Evolutionary conservation across 2,797 vertebrate species (phyloP).

Genomic region (Dallia pectoralis): DNA sequence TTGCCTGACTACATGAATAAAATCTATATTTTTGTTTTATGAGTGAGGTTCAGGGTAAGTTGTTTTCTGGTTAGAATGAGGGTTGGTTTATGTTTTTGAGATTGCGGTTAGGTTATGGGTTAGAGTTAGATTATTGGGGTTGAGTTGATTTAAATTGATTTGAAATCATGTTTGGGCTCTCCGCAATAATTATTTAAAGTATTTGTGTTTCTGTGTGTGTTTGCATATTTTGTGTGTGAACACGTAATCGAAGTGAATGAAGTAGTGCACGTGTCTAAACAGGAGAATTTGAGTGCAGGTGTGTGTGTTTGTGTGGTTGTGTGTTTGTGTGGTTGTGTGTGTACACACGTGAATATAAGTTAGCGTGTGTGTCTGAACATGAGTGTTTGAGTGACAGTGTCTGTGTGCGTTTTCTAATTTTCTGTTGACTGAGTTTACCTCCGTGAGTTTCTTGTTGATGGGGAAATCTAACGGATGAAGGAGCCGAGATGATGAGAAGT

Average conservation of each 20-base stretch:
- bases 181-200: background rate
- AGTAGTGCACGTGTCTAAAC: background rate
- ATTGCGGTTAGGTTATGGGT: too few species aligned
- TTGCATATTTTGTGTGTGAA: background rate
- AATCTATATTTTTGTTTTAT: too few species aligned
- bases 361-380: background rate
- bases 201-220: background rate
- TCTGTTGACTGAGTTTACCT: slow-evolving; percentile 2
- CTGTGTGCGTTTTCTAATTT: background rate
- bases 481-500: background rate
- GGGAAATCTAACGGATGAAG: background rate
- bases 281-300: background rate
- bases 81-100: background rate
- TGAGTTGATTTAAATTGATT: too few species aligned
- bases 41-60: too few species aligned
- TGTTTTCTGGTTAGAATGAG: too few species aligned
- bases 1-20: too few species aligned
- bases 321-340: slow-evolving; percentile 13
- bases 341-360: slow-evolving; percentile 5
- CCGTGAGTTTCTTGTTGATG: slow-evolving; percentile 21
- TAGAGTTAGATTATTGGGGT: too few species aligned
- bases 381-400: slow-evolving; percentile 6
- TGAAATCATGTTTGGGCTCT: too few species aligned
- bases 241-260: background rate
- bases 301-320: slow-evolving; percentile 16